Base-by-base conservation (phyloP, 2,888 invertebrate genomes). In the Drosophila flavopinicola region DNA sequence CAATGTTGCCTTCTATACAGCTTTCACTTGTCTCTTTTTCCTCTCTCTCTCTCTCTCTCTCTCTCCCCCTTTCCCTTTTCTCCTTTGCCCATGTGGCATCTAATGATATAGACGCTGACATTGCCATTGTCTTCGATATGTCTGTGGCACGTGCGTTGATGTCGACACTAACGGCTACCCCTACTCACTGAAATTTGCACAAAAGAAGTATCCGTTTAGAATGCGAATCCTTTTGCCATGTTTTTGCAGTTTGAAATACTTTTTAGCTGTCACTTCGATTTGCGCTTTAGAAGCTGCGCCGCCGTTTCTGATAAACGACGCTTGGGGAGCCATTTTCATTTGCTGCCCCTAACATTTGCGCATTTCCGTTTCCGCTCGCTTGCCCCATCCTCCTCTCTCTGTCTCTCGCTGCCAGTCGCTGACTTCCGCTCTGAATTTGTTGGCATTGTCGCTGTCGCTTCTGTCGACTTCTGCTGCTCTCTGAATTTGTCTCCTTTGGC, bases 291-390 rank as follows among this genome's bases (percentile, higher is more conserved):
- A 64, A 52, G 53, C 58, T 41, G 51, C 47, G 47, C 9, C 37
- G 49, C 41, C 44, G 25, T 57, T 74, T 38, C 49, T 35, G 70
- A 49, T 84, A 86, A 82, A 74, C 59, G 68, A 54, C 68, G 82
- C 65, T 80, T 67, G 66, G 86, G 87, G 67, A 86, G 49, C 66
- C 69, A 69, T 85, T 85, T 86, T 86, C 75, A 78, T 70, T 66
- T 80, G 64, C 72, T 66, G 64, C 63, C 65, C 60, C 57, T 69
- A 75, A 65, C 66, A 86, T 78, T 85, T 85, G 69, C 79, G 82
- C 85, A 82, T 82, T 82, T 82, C 87, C 85, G 85, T 49, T 87
- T 83, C 87, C 87, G 85, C 33, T 70, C 32, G 51, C 49, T 35
- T 23, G 63, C 35, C 27, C 10, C 5, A 6, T 44, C 17, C 9